phyloP scores from a whole-genome alignment of 1,140 invertebrate genomes.

The Pantala flavescens region DNA sequence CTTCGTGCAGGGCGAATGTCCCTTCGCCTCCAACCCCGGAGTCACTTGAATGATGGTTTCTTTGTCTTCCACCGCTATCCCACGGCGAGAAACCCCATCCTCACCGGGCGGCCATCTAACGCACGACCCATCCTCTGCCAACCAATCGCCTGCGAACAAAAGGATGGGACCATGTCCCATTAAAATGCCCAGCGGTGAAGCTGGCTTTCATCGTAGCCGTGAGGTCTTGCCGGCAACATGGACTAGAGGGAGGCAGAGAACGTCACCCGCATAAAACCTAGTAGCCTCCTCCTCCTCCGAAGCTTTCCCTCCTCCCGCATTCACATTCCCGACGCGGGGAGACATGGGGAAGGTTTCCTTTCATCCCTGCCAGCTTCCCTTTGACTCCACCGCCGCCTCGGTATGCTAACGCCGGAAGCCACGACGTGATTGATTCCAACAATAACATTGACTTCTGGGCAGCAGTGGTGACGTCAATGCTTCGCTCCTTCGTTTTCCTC shows the following conservation, averaged over 20 bases:
- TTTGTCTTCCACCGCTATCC: neutral
- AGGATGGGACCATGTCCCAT: neutral
- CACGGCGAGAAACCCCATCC: neutral
- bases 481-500: neutral
- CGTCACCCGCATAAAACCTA: neutral
- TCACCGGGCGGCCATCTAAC: too few relatives aligned
- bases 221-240: neutral
- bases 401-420: slow-evolving; percentile 1
- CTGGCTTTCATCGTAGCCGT: slow-evolving; percentile 3
- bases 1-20: neutral
- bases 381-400: neutral
- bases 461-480: neutral
- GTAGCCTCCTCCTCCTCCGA: neutral
- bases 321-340: neutral
- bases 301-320: neutral
- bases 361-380: neutral
- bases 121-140: neutral
- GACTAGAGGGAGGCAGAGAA: neutral
- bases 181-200: neutral
- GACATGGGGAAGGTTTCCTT: neutral
- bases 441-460: slow-evolving; percentile 9
- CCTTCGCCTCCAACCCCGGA: neutral
- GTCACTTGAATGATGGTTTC: neutral
- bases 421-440: slow-evolving; percentile 4
- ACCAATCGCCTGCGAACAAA: slow-evolving; percentile 3